Conservation (phyloP, 2,888 invertebrate genomes). For the Bursaphelenchus okinawaensis region DNA sequence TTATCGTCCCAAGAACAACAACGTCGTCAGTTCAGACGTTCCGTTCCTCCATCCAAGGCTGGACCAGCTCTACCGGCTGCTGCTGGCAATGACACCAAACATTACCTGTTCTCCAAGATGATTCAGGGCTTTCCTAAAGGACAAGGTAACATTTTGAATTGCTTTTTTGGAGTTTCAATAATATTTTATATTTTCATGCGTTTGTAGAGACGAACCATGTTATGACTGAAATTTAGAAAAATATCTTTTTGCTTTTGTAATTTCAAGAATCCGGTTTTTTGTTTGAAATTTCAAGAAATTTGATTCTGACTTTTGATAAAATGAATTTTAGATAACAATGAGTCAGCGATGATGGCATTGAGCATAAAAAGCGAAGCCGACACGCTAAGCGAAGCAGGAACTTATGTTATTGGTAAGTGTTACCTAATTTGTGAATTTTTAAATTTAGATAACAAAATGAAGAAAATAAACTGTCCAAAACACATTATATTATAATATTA, state of each 20-base stretch:
- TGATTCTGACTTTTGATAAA: no score
- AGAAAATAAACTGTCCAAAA: no score
- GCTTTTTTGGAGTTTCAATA: no score
- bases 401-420: constrained; percentile 31
- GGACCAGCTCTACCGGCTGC: constrained; percentile 6
- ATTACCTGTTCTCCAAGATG: constrained; percentile 36
- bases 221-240: no score
- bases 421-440: background rate
- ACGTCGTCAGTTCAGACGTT: constrained; percentile 25
- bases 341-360: constrained; percentile 6
- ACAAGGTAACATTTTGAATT: background rate
- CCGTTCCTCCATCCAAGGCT: constrained; percentile 16
- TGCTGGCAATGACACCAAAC: constrained; percentile 31
- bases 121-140: constrained; percentile 23
- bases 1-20: constrained; percentile 32
- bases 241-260: no score
- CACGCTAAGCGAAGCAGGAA: constrained; percentile 36
- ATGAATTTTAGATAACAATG: no score
- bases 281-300: no score
- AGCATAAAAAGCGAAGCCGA: constrained; percentile 24
- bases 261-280: no score
- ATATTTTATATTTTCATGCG: no score
- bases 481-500: no score
- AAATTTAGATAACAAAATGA: no score
- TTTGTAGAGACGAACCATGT: no score